Base-by-base conservation (phyloP, 2,797 vertebrate species). In the Falco concolor region DNA sequence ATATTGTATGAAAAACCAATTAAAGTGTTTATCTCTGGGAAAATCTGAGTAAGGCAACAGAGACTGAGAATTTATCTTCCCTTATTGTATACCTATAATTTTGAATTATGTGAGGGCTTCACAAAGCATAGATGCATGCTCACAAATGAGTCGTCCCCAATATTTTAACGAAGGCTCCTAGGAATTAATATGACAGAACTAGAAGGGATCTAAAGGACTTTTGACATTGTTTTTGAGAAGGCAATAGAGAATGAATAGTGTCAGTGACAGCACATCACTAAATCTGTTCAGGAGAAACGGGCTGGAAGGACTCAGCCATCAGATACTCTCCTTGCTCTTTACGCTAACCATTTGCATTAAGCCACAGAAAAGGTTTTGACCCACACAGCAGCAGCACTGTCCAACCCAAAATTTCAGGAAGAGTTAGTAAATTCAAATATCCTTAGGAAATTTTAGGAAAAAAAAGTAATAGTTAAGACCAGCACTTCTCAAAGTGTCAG, bases 141-240 rank as follows among this genome's bases (percentile, higher is more conserved):
- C 10, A 47, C 7, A 67, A 82, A 54, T 42, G 1, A 49, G 10
- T 5, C 59, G 7, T 11, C 13, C 12, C 11, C 8, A 9, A 0
- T 45, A 59, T 65, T 82, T 90, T 73, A 54, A 67, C 16, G 36
- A 45, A 53, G 19, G 10, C n/a, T 81, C 50, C 23, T 10, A 61
- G 69, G 73, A 94, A 75, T 20, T 8, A 76, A 23, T 22, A 30
- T 12, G 24, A 42, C 6, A 60, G 23, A 77, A 59, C 21, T 49
- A 52, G n/a, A 44, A 61, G 20, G 12, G 22, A 61, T 56, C 30
- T 80, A 30, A 80, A 74, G 40, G 52, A 59, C 17, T 70, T 68
- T 3, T 75, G 65, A 34, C 12, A 6, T 23, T 42, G 30, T 11
- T 59, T 47, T 69, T 49, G 22, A 69, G 18, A 76, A 84, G 25